phyloP scores from a whole-genome alignment of 2,797 vertebrate genomes.

The Salarias fasciatus region DNA sequence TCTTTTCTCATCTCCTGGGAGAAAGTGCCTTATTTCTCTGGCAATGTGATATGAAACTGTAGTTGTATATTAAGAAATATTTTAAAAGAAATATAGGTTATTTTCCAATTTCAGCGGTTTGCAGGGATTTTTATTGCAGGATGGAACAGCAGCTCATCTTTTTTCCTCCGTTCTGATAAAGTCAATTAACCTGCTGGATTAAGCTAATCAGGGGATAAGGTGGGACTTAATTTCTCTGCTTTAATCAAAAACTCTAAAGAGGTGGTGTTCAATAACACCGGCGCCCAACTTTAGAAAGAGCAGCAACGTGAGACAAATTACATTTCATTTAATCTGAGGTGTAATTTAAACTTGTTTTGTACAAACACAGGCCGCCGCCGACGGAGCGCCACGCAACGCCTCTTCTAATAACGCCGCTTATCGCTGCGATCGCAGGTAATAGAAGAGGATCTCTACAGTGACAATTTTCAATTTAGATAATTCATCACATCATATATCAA shows the following conservation, averaged over 20 bases:
- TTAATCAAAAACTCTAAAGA: slow-evolving; percentile 63
- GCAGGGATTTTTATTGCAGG: slow-evolving; percentile 66
- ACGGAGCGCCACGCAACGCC: slow-evolving; percentile 21
- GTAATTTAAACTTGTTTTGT: slow-evolving; percentile 61
- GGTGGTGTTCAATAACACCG: slow-evolving; percentile 55
- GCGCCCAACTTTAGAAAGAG: slow-evolving; percentile 39
- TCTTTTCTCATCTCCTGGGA: slow-evolving; percentile 99
- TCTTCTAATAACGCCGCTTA: slow-evolving; percentile 54
- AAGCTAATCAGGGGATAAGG: slow-evolving; percentile 75
- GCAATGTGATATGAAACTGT: slow-evolving; percentile 98
- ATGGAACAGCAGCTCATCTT: slow-evolving; percentile 52
- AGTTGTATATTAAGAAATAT: slow-evolving; percentile 89
- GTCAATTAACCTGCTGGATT: slow-evolving; percentile 82
- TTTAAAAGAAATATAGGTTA: slow-evolving; percentile 85
- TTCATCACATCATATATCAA: slow-evolving; percentile 65
- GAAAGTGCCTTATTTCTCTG: slow-evolving; percentile 98
- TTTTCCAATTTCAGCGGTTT: slow-evolving; percentile 82
- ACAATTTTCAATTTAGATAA: slow-evolving; percentile 70
- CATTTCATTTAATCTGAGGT: slow-evolving; percentile 54
- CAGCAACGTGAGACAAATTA: slow-evolving; percentile 50
- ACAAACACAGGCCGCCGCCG: slow-evolving; percentile 34
- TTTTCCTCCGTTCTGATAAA: slow-evolving; percentile 69
- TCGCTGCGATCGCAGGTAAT: slow-evolving; percentile 47
- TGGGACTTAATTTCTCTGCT: slow-evolving; percentile 73
- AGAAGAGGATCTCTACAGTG: slow-evolving; percentile 44